Percentiles rank a stretch among this genome's conserved stretches.
phyloP scores from a whole-genome alignment of 2,888 invertebrate species.

The Lasiommata megera region DNA sequence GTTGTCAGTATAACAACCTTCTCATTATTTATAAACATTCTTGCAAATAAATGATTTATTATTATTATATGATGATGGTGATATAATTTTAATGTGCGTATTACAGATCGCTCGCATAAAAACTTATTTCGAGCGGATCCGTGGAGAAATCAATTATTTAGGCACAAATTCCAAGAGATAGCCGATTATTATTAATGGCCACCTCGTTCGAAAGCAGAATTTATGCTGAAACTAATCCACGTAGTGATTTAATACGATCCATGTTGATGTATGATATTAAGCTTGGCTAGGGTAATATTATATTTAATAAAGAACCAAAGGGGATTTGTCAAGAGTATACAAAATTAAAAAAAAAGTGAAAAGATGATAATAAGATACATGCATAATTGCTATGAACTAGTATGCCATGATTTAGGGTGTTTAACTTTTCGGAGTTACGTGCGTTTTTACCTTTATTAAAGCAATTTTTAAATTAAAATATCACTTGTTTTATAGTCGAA shows the following conservation, averaged over 20 bases:
- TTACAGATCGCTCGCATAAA: neutral
- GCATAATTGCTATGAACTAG: too few relatives aligned
- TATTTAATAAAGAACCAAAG: neutral
- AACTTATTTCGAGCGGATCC: neutral
- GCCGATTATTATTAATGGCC: constrained; percentile 27
- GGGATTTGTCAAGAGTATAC: neutral
- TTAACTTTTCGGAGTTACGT: too few relatives aligned
- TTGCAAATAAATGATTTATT: too few relatives aligned
- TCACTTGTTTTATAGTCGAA: too few relatives aligned
- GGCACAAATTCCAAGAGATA: constrained; percentile 22
- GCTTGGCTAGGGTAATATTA: neutral
- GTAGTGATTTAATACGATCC: constrained; percentile 18
- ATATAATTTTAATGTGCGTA: too few relatives aligned
- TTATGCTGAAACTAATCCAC: constrained; percentile 27
- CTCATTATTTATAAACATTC: too few relatives aligned
- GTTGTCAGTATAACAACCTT: too few relatives aligned
- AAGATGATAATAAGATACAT: neutral
- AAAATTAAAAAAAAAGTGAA: neutral
- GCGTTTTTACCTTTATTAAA: too few relatives aligned
- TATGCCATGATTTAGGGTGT: too few relatives aligned
- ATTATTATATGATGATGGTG: too few relatives aligned
- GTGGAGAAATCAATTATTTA: constrained; percentile 26
- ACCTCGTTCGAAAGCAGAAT: constrained; percentile 20
- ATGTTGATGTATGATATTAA: constrained; percentile 7
- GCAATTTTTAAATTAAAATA: too few relatives aligned